phyloP scores from a whole-genome alignment of 2,113 vertebrate species.

The Chiloscyllium plagiosum region DNA sequence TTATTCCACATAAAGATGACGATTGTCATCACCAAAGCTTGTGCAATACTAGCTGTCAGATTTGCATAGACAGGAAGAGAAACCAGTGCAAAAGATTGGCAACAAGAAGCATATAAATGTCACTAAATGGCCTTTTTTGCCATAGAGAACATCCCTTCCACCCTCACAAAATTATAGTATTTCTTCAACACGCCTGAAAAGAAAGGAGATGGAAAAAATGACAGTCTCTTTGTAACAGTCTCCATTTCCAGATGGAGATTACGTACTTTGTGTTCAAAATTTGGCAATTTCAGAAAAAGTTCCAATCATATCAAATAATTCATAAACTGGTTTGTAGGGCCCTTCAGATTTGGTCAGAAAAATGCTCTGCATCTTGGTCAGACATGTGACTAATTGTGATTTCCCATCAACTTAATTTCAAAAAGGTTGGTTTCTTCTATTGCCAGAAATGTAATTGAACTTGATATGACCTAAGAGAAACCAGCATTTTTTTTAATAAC shows the following conservation, averaged over 20 bases:
- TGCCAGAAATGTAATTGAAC: constrained; percentile 3
- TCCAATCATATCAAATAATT: not conserved
- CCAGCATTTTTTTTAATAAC: not conserved
- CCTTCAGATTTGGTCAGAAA: not conserved
- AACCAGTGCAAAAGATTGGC: not conserved
- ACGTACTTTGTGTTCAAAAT: not conserved
- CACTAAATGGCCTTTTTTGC: not conserved
- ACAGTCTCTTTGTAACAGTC: not conserved
- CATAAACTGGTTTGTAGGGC: not conserved
- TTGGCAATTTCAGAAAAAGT: not conserved
- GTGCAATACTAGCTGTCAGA: not conserved
- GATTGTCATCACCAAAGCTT: not conserved
- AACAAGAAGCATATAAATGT: not conserved
- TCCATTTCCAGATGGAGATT: not conserved
- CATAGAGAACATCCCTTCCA: too few species aligned
- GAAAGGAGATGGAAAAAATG: not conserved
- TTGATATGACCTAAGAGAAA: constrained; percentile 28
- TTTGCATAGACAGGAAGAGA: not conserved
- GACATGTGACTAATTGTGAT: not conserved
- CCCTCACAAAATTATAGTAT: not conserved
- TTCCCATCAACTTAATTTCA: constrained; percentile 2
- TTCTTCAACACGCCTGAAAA: not conserved
- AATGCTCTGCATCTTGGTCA: not conserved
- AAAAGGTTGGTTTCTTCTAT: constrained; percentile 17
- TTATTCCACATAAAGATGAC: too few species aligned